phyloP scores from a whole-genome alignment of 2,113 vertebrate genomes.

The Patagioenas fasciata region DNA sequence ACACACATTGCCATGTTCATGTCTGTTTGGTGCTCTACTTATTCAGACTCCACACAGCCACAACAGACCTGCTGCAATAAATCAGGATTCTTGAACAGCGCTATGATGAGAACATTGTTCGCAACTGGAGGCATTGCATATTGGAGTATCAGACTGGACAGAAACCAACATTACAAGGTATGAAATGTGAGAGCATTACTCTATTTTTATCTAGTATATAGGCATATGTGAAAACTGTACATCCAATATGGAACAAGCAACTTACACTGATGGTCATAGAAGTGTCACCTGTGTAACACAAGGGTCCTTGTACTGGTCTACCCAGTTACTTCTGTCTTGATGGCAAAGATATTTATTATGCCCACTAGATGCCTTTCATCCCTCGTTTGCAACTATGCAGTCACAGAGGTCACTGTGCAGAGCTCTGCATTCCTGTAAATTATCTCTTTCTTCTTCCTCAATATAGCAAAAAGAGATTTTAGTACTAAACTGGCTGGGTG shows the following conservation, averaged over 20 bases:
- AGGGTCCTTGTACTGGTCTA: background rate
- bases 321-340: background rate
- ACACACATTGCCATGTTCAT: background rate
- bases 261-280: accelerated
- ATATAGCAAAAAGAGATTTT: background rate
- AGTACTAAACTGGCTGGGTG: background rate
- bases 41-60: background rate
- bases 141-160: background rate
- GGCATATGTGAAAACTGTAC: background rate
- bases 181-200: background rate
- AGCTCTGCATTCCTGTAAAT: background rate
- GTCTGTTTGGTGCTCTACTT: background rate
- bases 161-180: background rate
- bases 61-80: background rate
- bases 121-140: background rate
- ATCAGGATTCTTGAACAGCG: background rate
- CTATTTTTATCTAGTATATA: background rate
- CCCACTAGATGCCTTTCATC: background rate
- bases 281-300: background rate
- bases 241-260: background rate
- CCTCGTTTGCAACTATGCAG: background rate
- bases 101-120: background rate
- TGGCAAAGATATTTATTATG: background rate
- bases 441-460: background rate
- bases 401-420: background rate